Base-by-base conservation (phyloP, 2,888 invertebrate species). In the Cantharis flavilabris region DNA sequence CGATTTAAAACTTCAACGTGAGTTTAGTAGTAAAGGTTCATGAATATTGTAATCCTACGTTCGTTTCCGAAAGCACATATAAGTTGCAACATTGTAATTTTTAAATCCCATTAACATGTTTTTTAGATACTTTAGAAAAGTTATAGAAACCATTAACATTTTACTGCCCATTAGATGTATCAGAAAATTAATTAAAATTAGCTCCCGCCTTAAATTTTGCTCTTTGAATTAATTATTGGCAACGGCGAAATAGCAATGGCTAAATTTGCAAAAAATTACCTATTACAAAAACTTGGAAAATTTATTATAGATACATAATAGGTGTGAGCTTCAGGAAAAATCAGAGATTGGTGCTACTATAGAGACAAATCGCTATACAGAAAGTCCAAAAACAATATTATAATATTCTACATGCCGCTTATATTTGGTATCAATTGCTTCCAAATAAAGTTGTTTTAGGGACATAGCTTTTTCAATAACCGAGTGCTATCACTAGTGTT, bases 1-100 rank as follows among this genome's bases (percentile, higher is more conserved):
- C 84, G 85, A 85, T 85, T 85, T 85, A 84, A 85, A 84, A 84
- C 83, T 84, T 83, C 81, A 81, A 81, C 77, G 77, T 80, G 81
- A 80, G 79, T 81, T 79, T 76, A 72, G 80, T 72, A 72, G 69
- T 72, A 76, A 70, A 67, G 65, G 72, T 79, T 77, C 80, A 72
- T 81, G 81, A 81, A 80, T 81, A 80, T 81, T 80, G 79, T 79
- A 81, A 76, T 77, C 69, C 73, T 74, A 74, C 70, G 73, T 77
- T 79, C 73, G 73, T 73, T 64, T 26, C 64, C 69, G 28, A 33
- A 63, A 49, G 64, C 64, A 76, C 73, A 70, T 73, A 67, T 63
- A 71, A 72, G 62, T 70, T 49, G 16, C 33, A 16, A 30, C 70
- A 70, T 70, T 70, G 49, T 62, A 33, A 70, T 33, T 70, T 67